phyloP scores from a whole-genome alignment of 2,113 vertebrate species.

The Elanus axillaris region DNA sequence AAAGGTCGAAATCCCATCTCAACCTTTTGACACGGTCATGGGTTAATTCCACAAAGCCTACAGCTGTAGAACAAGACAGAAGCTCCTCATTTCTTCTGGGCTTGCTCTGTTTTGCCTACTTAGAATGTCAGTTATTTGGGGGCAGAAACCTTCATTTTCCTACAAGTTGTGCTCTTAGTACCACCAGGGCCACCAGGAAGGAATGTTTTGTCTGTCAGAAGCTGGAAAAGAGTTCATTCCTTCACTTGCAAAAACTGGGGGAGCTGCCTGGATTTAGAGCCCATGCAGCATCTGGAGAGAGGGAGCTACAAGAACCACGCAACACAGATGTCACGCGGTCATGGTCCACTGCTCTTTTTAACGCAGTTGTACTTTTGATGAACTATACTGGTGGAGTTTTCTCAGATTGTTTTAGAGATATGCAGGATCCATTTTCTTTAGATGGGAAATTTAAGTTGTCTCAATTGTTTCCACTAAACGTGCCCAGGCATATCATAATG shows the following conservation, averaged over 20 bases:
- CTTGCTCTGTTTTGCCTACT: neutral
- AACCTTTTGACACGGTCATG: rapidly evolving
- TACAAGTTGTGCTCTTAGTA: too few relatives aligned
- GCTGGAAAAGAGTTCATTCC: neutral
- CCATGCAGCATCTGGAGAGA: rapidly evolving
- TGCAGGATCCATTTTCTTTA: neutral
- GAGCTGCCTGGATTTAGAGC: neutral
- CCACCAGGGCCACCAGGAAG: neutral
- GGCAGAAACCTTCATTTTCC: neutral
- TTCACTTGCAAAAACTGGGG: too few relatives aligned
- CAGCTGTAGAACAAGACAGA: too few relatives aligned
- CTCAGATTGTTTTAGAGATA: neutral
- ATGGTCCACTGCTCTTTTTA: neutral
- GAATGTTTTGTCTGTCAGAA: neutral
- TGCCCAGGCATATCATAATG: neutral
- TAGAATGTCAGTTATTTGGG: neutral
- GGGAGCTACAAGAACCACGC: neutral
- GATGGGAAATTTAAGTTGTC: neutral
- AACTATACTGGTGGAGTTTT: neutral
- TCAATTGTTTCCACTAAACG: neutral
- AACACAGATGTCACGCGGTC: rapidly evolving
- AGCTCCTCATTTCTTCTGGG: neutral
- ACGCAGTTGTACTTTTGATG: neutral
- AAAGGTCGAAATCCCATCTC: neutral
- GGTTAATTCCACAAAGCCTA: neutral